Evolutionary conservation across 2,888 invertebrate species (phyloP), one percentile per base, ranked within the genome.

Genomic region (Hirtodrosophila histrioides): DNA sequence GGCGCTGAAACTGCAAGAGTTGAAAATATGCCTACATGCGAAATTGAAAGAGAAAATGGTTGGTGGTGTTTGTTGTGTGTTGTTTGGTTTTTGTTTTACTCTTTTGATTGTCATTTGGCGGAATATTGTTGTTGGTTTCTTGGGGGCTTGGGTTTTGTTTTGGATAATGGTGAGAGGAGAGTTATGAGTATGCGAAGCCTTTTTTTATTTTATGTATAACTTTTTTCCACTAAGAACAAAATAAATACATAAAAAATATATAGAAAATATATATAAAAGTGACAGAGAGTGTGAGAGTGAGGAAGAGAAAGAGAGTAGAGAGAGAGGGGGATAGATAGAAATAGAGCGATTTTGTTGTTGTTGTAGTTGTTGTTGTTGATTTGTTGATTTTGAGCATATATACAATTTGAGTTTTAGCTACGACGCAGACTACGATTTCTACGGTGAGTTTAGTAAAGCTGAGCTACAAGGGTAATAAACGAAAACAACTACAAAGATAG

Each of bases 181-280:
- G 53, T 69, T 81, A 89, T 90, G 89, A 89, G 82, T 88, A 89
- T 88, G 90, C 88, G 72, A 90, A 90, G 89, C 89, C 67, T 78
- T 78, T 63, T 37, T 71, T 56, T 64, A 67, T 84, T 78, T 84
- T 85, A 78, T 89, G 81, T 85, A 75, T 75, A 78, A 72, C 69
- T 83, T 79, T 75, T 82, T 66, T 89, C 77, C 78, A 85, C 78
- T 80, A 78, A 70, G 72, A 72, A 68, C 75, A 80, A 84, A 58
- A 69, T 69, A 72, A 67, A 70, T 75, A 77, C 84, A 85, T 65
- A 78, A 77, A 69, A 78, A 75, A 62, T 66, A 66, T 72, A 51
- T 66, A 73, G 63, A 54, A 70, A 82, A 64, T 68, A 75, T 68
- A 57, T 64, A 71, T 69, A 62, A 56, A 45, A 55, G 35, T 40